Base-by-base conservation (phyloP, 1,140 invertebrate genomes). In the Drosophila kanapiae region DNA sequence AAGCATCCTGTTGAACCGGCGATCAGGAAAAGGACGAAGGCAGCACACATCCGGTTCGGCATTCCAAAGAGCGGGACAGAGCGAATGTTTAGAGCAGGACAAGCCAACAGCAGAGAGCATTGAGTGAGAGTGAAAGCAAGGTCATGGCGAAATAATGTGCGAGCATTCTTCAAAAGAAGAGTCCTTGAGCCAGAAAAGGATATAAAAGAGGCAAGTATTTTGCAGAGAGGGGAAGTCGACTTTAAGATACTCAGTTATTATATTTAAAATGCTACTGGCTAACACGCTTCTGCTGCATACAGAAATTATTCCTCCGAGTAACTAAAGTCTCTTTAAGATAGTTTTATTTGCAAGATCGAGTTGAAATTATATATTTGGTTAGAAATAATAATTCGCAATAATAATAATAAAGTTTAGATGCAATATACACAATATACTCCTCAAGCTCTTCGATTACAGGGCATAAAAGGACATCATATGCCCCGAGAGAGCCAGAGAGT, bases 1-100 rank as follows among this genome's bases (percentile, higher is more conserved):
- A 91, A 91, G 90, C 91, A 91, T 91, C 85, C 80, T 86, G 45
- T 42, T 48, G 40, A 75, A 49, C 75, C 80, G 90, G 90, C 72
- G 49, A 80, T 42, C 90, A 91, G 90, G 43, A 76, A 48, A 13
- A 45, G 45, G 54, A 48, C 47, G 70, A 59, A 71, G 71, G 81
- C 58, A 35, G 13, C 37, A 16, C 37, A 62, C 49, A 72, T 88
- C 75, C 80, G 85, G 56, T 54, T 38, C 42, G 11, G 40, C 75
- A 90, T 80, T 78, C 78, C 78, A 49, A 48, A 67, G 53, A 59
- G 43, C 43, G 29, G 54, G 59, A 53, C 9, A 58, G 27, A 51
- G 13, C 18, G 40, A 49, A 40, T 67, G 18, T 9, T 16, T 51
- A 27, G 43, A 43, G 37, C 18, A 14, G 8, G 18, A 53, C n/a